Evolutionary conservation across 2,797 vertebrate genomes (phyloP), one percentile per base, ranked within the genome.

Genomic region (Pygocentrus nattereri): DNA sequence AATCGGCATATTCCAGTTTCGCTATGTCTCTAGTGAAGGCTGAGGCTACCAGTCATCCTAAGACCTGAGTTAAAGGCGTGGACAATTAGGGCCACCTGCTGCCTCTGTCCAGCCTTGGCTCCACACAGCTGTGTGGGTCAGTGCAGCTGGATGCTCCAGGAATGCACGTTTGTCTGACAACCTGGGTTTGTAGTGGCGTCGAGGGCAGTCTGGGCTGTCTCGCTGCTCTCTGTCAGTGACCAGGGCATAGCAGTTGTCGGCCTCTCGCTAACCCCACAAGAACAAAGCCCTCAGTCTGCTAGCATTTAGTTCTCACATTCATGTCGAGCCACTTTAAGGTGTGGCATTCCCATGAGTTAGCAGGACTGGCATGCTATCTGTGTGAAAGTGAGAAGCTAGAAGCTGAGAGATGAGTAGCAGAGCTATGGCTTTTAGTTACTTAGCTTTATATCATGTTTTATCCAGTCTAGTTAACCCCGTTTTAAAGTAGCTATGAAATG

Each of bases 211-310:
- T 85, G 74, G n/a, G 62, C 70, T 75, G 86, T 87, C 87, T 76
- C 78, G 0, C 23, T 83, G 85, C 85, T 87, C 87, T 80, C 74
- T 80, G 83, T 84, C 64, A 71, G 78, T 81, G 85, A 88, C 91
- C 86, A 88, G 88, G 87, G 85, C 76, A 90, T 5, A 90, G 85
- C 93, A 93, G 93, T 92, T 93, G 91, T 90, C 90, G 80, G n/a
- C 61, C 30, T 30, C 81, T 72, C 67, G 73, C 47, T 78, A 76
- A 74, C 84, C 15, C 30, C 62, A 62, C 71, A 69, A 27, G 34
- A 82, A 74, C 68, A 77, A 79, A 79, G 64, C 49, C 12, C 21
- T 58, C 49, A 70, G 50, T 85, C 76, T 83, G 56, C 77, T 76
- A 49, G 68, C 41, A 38, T 59, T 56, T 41, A 67, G 67, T 54